Evolutionary conservation across 2,888 invertebrate genomes (phyloP), one percentile per base, ranked within the genome.

Genomic region (Drosophila bunnanda): DNA sequence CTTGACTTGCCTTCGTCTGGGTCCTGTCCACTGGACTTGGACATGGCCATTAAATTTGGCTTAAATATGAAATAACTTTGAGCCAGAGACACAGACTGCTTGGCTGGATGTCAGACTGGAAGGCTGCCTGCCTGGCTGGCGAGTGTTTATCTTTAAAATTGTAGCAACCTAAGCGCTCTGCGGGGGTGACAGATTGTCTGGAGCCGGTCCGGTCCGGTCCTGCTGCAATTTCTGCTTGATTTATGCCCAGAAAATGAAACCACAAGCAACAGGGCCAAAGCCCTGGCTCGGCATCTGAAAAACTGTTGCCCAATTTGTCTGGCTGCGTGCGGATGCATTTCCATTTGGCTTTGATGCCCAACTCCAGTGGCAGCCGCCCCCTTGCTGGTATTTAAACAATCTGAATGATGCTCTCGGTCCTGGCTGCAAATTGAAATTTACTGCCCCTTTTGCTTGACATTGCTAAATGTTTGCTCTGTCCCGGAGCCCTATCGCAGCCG

Each of bases 211-310:
- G n/a, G n/a, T n/a, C n/a, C n/a, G 25, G 32, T 36, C 25, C 65
- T 59, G 59, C 76, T 76, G 68, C 75, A 69, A 66, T 77, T 82
- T 80, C 65, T 65, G 70, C 65, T 80, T 82, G 80, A 82, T 82
- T 82, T 82, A 82, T 82, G 75, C 75, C 71, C 71, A 69, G 73
- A 74, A 82, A 80, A 82, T 77, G 77, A 82, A 75, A 71, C 73
- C 76, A 71, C 70, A 64, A 44, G 64, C 54, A 52, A 62, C 58
- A 64, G 57, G 77, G 50, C 58, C 62, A 32, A 48, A 25, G 36
- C 36, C 58, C 66, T 48, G 39, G 34, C 62, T 53, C 39, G 58
- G 53, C 52, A 50, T 41, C 77, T 59, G 75, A 70, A 76, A 66
- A 77, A 71, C 66, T 67, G 67, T 72, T 68, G 75, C 59, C 56